Percentiles rank a stretch among this genome's conserved stretches.
phyloP scores from a whole-genome alignment of 2,888 invertebrate genomes.

The Callyntrura guangdongensis region DNA sequence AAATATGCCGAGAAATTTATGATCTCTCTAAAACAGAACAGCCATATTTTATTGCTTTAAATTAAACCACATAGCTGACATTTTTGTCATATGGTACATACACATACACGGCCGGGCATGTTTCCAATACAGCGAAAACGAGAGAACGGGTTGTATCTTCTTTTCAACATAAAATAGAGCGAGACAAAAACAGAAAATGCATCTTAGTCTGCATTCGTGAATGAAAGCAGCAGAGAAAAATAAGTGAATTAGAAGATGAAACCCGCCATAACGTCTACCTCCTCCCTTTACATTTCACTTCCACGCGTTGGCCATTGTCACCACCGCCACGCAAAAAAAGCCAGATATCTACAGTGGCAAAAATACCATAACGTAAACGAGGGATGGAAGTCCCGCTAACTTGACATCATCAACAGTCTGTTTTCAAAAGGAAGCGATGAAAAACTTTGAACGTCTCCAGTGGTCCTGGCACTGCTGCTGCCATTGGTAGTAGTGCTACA shows the following conservation, averaged over 20 bases:
- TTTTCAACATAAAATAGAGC: background rate
- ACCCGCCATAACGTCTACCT: background rate
- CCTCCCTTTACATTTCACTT: background rate
- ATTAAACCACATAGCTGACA: constrained; percentile 20
- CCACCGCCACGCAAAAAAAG: background rate
- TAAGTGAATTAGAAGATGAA: constrained; percentile 41
- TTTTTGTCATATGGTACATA: background rate
- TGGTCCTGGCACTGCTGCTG: background rate
- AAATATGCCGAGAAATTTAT: constrained; percentile 24
- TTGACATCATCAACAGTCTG: constrained; percentile 38
- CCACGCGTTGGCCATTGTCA: background rate
- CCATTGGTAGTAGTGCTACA: background rate
- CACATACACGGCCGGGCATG: background rate
- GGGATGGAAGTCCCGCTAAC: background rate
- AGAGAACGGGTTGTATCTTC: background rate
- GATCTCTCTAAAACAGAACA: constrained; percentile 44
- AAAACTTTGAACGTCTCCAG: constrained; percentile 18
- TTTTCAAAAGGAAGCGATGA: constrained; percentile 45
- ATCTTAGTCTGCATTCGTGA: background rate
- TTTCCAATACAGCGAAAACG: too few species aligned
- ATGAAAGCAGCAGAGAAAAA: constrained; percentile 20
- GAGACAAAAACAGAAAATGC: background rate
- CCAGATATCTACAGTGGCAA: background rate
- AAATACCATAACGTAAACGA: background rate
- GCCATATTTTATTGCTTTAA: constrained; percentile 24